Conservation (phyloP, 2,888 invertebrate genomes). For the Synergus itoensis region DNA sequence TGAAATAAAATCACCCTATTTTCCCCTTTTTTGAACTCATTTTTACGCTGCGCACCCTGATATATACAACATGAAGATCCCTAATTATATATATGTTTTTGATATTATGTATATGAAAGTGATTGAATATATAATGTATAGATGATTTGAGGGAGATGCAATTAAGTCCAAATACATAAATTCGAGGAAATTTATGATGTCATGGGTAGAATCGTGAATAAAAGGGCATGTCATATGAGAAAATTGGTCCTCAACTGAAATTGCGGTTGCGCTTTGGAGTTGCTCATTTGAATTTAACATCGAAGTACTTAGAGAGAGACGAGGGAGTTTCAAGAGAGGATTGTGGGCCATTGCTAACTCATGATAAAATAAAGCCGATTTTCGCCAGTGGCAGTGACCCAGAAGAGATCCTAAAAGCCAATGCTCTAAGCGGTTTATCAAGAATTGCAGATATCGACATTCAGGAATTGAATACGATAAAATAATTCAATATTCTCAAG, state of each 20-base stretch:
- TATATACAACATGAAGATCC: too few relatives aligned
- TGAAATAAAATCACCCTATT: too few relatives aligned
- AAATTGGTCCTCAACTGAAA: slow-evolving; percentile 31
- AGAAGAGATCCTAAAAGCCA: slow-evolving; percentile 7
- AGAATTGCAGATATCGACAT: slow-evolving; percentile 26
- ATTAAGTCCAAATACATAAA: not conserved
- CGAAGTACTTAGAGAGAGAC: slow-evolving; percentile 9
- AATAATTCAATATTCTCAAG: slow-evolving; percentile 23
- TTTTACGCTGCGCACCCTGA: too few relatives aligned
- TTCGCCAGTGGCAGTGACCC: not conserved
- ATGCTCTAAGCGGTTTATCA: slow-evolving; percentile 34
- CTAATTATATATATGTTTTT: too few relatives aligned
- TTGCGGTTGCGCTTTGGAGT: slow-evolving; percentile 21
- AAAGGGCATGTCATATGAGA: slow-evolving; percentile 23
- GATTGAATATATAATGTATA: not conserved
- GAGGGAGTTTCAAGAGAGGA: slow-evolving; percentile 21
- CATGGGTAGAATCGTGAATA: slow-evolving; percentile 26
- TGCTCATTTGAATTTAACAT: slow-evolving; percentile 39
- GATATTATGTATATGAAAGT: not conserved
- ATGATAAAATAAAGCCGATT: slow-evolving; percentile 41
- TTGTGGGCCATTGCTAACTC: slow-evolving; percentile 34
- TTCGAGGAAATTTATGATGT: slow-evolving; percentile 19
- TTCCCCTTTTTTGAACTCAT: too few relatives aligned
- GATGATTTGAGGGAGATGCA: not conserved
- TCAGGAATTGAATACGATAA: slow-evolving; percentile 6